Evolutionary conservation across 2,113 vertebrate species (phyloP).

Genomic region (Aplodontia rufa): DNA sequence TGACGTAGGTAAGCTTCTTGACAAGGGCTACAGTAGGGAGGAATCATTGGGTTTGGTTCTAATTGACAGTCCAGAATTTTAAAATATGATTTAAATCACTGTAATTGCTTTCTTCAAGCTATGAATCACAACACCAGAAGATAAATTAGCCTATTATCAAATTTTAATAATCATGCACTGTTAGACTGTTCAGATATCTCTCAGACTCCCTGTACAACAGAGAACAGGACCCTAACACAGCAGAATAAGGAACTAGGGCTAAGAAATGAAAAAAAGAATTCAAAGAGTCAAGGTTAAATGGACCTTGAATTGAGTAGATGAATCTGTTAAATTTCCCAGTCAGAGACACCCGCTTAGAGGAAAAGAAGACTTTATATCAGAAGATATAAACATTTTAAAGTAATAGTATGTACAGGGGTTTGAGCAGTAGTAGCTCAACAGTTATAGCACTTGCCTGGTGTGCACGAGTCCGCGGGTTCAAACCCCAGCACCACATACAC

Average conservation of each 20-base stretch:
- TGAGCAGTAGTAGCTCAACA: too few relatives aligned
- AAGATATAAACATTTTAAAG: background rate
- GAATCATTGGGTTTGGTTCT: background rate
- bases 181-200: background rate
- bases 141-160: background rate
- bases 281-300: background rate
- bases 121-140: background rate
- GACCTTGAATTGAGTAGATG: background rate
- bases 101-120: background rate
- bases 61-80: background rate
- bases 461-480: too few relatives aligned
- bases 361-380: background rate
- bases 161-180: background rate
- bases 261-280: background rate
- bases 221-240: background rate
- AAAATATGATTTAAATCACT: background rate
- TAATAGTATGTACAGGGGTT: too few relatives aligned
- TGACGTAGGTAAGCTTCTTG: background rate
- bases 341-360: background rate
- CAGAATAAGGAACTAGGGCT: background rate
- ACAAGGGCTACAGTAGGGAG: background rate
- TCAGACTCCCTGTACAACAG: background rate
- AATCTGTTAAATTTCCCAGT: background rate
- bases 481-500: too few relatives aligned
- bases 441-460: too few relatives aligned